phyloP scores from a whole-genome alignment of 2,113 vertebrate species.

The Macheiramphus alcinus region DNA sequence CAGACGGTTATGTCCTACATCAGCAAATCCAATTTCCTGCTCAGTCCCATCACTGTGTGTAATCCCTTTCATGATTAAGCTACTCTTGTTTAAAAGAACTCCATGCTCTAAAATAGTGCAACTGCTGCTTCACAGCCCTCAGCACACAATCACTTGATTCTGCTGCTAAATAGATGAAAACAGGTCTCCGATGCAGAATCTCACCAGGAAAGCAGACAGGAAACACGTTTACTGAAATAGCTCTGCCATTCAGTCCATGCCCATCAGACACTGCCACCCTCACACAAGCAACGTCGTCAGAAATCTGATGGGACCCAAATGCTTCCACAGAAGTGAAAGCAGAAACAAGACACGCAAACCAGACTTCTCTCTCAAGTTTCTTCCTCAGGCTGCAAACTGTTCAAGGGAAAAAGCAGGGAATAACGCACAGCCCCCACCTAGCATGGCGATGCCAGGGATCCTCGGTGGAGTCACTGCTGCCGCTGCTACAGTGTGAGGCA shows the following conservation, averaged over 20 bases:
- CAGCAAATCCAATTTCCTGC: slow-evolving; percentile 47
- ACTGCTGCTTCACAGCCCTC: slow-evolving; percentile 1
- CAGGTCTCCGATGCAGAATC: slow-evolving; percentile 1
- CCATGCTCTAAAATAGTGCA: not conserved
- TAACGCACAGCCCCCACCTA: not conserved
- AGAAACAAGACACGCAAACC: not conserved
- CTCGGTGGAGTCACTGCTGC: not conserved
- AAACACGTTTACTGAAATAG: slow-evolving; percentile 31
- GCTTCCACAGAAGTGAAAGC: not conserved
- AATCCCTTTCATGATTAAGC: slow-evolving; percentile 31
- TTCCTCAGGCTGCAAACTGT: not conserved
- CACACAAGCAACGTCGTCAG: not conserved
- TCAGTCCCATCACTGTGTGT: not conserved
- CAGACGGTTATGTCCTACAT: slow-evolving; percentile 14
- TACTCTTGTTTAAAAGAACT: slow-evolving; percentile 34
- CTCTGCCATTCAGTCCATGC: not conserved
- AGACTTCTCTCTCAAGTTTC: not conserved
- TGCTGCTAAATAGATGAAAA: slow-evolving; percentile 26
- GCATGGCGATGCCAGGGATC: not conserved
- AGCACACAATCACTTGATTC: slow-evolving; percentile 18
- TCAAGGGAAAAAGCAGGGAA: accelerated
- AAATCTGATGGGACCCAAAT: not conserved
- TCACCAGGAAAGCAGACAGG: slow-evolving; percentile 6
- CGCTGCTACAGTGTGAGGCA: not conserved
- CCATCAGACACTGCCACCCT: not conserved